phyloP scores from a whole-genome alignment of 2,888 invertebrate genomes.

The Masnerella sp. region DNA sequence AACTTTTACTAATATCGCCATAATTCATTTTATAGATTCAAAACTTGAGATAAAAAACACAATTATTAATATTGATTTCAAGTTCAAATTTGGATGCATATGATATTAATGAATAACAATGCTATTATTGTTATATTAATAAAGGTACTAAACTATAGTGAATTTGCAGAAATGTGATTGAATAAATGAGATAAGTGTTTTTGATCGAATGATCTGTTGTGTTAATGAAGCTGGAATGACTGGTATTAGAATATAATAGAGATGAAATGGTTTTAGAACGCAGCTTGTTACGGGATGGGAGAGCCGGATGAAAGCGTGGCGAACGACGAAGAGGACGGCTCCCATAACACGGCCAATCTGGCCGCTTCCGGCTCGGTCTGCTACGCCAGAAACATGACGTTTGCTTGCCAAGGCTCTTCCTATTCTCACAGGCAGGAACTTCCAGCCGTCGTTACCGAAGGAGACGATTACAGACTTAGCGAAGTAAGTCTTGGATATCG shows the following conservation, averaged over 20 bases:
- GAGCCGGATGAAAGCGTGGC: constrained; percentile 75
- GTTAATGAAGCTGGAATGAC: no score
- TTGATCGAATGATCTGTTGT: not conserved
- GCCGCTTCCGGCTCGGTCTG: constrained; percentile 77
- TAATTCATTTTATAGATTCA: no score
- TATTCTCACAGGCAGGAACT: constrained; percentile 80
- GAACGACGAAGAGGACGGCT: constrained; percentile 71
- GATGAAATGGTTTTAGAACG: constrained; percentile 70
- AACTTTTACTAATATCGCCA: no score
- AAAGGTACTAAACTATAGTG: no score
- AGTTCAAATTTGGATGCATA: no score
- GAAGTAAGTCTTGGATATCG: constrained; percentile 75
- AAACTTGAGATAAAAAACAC: no score
- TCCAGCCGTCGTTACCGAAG: constrained; percentile 83
- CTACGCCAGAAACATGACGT: constrained; percentile 82
- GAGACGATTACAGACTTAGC: constrained; percentile 79
- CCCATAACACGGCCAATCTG: constrained; percentile 67
- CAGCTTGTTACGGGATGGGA: constrained; percentile 76
- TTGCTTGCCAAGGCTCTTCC: constrained; percentile 79
- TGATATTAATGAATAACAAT: no score
- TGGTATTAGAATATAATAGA: no score
- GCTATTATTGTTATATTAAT: no score
- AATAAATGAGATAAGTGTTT: no score
- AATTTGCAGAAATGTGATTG: no score
- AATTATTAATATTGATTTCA: no score